Conservation (phyloP, 2,797 vertebrate genomes). For the Ctenopoma multispine region DNA sequence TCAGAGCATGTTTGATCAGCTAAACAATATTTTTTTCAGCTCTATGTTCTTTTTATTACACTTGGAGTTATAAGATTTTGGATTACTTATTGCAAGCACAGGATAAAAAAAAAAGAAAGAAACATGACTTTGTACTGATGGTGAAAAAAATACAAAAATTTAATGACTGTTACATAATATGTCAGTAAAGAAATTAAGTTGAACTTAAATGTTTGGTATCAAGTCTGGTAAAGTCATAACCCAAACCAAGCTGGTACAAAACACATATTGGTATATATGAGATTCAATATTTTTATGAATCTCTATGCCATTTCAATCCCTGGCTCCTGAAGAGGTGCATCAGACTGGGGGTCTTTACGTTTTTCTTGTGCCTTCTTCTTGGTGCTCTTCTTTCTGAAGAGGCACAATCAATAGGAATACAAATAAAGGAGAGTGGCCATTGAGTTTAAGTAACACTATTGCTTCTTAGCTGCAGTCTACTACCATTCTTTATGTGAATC, state of each 20-base stretch:
- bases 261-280: neutral
- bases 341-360: conserved; percentile 40
- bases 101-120: conserved; percentile 1
- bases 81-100: conserved; percentile 9
- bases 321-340: conserved; percentile 55
- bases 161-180: neutral
- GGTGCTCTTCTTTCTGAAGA: conserved; percentile 61
- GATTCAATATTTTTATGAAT: neutral
- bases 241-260: conserved; percentile 29
- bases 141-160: conserved; percentile 22
- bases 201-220: conserved; percentile 25
- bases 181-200: conserved; percentile 13
- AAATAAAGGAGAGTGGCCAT: neutral
- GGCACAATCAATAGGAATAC: conserved; percentile 6
- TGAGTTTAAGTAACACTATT: neutral
- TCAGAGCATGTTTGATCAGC: no score
- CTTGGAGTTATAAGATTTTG: neutral
- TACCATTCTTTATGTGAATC: neutral
- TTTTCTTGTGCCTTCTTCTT: conserved; percentile 53
- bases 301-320: conserved; percentile 71
- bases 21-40: neutral
- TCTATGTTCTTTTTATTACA: conserved; percentile 20
- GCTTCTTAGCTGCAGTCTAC: neutral
- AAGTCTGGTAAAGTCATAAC: conserved; percentile 3
- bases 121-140: neutral